Conservation (phyloP, 2,888 invertebrate species). For the Acrobasis consociella region DNA sequence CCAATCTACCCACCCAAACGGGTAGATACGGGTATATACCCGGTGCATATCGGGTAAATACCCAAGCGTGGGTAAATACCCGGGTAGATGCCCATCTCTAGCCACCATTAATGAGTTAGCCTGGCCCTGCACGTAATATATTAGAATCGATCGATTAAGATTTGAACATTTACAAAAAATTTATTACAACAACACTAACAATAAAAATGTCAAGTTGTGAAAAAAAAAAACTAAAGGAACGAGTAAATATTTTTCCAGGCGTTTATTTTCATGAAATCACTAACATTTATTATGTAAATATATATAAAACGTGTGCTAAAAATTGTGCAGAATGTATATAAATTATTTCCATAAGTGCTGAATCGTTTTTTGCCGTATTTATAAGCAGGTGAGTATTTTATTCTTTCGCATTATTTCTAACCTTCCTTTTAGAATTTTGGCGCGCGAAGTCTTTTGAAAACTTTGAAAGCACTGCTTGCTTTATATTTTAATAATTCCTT, state of each 20-base stretch:
- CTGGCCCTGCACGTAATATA: no score
- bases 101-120: no score
- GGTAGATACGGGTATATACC: no score
- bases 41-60: no score
- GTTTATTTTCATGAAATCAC: constrained; percentile 25
- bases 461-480: constrained; percentile 29
- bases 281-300: constrained; percentile 20
- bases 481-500: constrained; percentile 27
- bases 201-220: constrained; percentile 36
- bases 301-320: not conserved
- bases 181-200: constrained; percentile 20
- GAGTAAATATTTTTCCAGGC: constrained; percentile 46
- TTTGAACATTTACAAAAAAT: not conserved
- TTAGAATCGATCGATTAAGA: not conserved
- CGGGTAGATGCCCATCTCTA: no score
- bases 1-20: no score
- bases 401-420: constrained; percentile 12
- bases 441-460: constrained; percentile 16
- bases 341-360: constrained; percentile 1
- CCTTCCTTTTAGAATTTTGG: constrained; percentile 18
- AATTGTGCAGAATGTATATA: constrained; percentile 15
- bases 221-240: constrained; percentile 33
- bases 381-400: constrained; percentile 6
- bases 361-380: not conserved
- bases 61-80: no score